Percentiles rank a stretch among this genome's conserved stretches.
phyloP scores from a whole-genome alignment of 2,113 vertebrate species.

The Dasyornis broadbenti region DNA sequence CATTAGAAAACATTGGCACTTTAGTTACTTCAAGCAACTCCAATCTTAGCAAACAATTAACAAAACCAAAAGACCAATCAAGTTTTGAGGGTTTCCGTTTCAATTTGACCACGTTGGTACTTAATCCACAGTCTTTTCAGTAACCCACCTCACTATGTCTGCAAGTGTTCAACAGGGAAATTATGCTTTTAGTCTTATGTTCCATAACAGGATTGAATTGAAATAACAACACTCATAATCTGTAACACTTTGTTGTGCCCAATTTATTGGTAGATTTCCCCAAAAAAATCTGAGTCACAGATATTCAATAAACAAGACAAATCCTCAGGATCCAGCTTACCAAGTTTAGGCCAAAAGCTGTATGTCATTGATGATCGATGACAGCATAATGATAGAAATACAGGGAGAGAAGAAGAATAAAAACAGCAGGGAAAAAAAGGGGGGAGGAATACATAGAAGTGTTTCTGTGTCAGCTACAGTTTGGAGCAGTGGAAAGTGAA shows the following conservation, averaged over 20 bases:
- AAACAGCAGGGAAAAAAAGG: rapidly evolving
- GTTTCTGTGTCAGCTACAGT: background rate
- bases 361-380: background rate
- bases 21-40: background rate
- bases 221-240: background rate
- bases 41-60: background rate
- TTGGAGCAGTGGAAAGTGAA: background rate
- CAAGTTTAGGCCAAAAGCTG: background rate
- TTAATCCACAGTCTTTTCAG: background rate
- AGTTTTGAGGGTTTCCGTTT: background rate
- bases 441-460: background rate
- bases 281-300: background rate
- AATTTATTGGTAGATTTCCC: background rate
- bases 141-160: background rate
- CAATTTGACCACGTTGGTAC: background rate
- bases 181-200: background rate
- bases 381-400: background rate
- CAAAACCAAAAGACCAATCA: background rate
- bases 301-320: background rate
- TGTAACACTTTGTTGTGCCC: background rate
- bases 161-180: background rate
- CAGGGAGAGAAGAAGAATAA: background rate
- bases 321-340: background rate
- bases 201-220: background rate
- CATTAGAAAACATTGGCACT: background rate